These are phyloP conservation scores for Melieria crassipennis DNA, from an alignment of 2,888 invertebrate genomes.

Conservation along the genomic window DNA sequence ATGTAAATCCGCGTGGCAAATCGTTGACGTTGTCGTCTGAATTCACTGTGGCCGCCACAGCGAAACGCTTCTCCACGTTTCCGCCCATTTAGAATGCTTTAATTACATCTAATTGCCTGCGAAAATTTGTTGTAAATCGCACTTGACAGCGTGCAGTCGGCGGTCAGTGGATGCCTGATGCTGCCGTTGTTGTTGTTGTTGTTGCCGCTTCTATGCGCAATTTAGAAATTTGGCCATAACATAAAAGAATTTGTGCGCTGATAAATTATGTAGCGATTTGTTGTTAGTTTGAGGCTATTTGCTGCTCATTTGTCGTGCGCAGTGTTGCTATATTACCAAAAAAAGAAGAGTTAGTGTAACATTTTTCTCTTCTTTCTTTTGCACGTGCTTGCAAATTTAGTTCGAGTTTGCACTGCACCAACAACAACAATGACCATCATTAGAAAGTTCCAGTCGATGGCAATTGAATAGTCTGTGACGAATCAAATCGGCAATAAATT, in stretches of 20 bases:
- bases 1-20: no score
- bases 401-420: not conserved
- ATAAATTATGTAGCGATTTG: no score
- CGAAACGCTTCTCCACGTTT: no score
- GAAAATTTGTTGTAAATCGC: constrained; percentile 28
- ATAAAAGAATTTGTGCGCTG: no score
- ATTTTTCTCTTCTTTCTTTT: no score
- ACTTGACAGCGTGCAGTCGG: not conserved
- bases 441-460: constrained; percentile 58
- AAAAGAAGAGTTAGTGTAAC: no score
- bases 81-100: constrained; percentile 18
- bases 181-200: not conserved
- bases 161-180: not conserved
- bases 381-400: not conserved
- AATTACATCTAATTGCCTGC: constrained; percentile 39
- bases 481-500: constrained; percentile 41
- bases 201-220: not conserved
- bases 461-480: constrained; percentile 59
- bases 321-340: no score
- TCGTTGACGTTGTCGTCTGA: not conserved
- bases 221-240: not conserved
- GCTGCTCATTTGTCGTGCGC: no score
- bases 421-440: constrained; percentile 43
- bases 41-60: not conserved
- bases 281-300: no score